These are phyloP conservation scores for Otolemur crassicaudatus DNA, from an alignment of 2,797 vertebrate species.

Conservation along the genomic window DNA sequence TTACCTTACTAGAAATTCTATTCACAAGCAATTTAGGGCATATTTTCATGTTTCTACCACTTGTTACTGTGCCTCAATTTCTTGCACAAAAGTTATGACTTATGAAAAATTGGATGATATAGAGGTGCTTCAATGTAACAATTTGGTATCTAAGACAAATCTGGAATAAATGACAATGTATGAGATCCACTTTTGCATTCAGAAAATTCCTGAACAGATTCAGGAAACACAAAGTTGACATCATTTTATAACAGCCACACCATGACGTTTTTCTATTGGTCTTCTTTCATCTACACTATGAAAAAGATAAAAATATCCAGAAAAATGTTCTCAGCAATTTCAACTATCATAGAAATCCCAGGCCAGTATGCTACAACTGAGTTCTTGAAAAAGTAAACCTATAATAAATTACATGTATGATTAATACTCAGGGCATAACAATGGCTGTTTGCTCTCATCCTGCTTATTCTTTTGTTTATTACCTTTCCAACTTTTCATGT, in stretches of 20 bases:
- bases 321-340: not conserved
- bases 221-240: not conserved
- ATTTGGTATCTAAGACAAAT: not conserved
- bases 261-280: not conserved
- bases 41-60: not conserved
- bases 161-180: not conserved
- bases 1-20: not conserved
- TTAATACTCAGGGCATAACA: not conserved
- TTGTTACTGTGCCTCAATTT: not conserved
- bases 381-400: not conserved
- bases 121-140: not conserved
- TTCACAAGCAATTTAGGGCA: not conserved
- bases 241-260: not conserved
- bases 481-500: not conserved
- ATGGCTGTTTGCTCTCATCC: not conserved
- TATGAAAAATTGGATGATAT: not conserved
- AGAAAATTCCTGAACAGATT: not conserved
- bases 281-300: not conserved
- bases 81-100: not conserved
- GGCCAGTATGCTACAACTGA: not conserved
- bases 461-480: not conserved
- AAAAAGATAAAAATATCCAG: not conserved
- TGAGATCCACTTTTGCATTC: not conserved
- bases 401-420: not conserved
- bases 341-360: not conserved